phyloP scores from a whole-genome alignment of 2,888 invertebrate species.

The Ferrisia virgata region DNA sequence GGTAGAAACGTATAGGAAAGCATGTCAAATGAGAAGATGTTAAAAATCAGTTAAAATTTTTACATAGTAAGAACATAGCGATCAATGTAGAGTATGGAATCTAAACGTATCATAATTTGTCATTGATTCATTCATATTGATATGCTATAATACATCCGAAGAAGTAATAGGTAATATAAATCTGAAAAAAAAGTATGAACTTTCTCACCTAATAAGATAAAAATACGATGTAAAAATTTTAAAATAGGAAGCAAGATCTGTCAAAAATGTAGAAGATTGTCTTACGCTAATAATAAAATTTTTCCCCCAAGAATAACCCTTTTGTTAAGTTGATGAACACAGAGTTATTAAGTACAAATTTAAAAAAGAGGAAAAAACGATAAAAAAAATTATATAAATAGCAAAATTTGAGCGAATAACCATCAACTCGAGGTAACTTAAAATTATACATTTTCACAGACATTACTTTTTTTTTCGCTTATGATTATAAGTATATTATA shows the following conservation, averaged over 20 bases:
- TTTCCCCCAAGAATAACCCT: neutral
- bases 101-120: too few relatives aligned
- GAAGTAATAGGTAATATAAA: neutral
- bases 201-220: neutral
- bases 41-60: neutral
- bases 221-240: neutral
- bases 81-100: neutral
- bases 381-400: neutral
- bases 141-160: too few relatives aligned
- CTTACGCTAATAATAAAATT: neutral
- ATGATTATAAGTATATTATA: neutral
- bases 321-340: neutral
- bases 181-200: neutral
- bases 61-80: neutral
- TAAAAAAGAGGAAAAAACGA: neutral
- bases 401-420: slow-evolving; percentile 10
- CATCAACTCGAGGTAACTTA: slow-evolving; percentile 9
- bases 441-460: slow-evolving; percentile 16
- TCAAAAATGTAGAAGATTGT: slow-evolving; percentile 25
- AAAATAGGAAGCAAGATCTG: slow-evolving; percentile 22
- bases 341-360: slow-evolving; percentile 15
- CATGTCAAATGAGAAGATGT: neutral
- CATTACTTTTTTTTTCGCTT: neutral
- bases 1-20: neutral
- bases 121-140: too few relatives aligned